Conservation (phyloP, 2,113 vertebrate genomes). For the Holacanthus passer region DNA sequence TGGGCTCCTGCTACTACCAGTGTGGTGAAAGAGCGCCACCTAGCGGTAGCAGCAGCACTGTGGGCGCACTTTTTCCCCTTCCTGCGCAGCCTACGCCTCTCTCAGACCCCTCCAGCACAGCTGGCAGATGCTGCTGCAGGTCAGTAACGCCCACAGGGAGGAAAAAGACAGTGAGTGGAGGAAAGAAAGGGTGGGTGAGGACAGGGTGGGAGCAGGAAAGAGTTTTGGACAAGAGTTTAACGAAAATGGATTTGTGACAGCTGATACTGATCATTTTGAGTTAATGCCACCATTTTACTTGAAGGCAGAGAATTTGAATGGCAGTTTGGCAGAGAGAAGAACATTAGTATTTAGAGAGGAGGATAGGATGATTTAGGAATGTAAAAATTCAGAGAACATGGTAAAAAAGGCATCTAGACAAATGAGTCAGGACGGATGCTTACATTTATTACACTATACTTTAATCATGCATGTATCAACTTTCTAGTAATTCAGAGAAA, state of each 20-base stretch:
- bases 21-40: constrained; percentile 94
- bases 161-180: background rate
- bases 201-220: background rate
- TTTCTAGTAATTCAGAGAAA: background rate
- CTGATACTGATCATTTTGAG: background rate
- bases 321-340: background rate
- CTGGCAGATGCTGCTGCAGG: constrained; percentile 95
- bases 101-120: constrained; percentile 87
- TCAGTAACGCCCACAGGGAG: constrained; percentile 74
- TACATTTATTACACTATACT: background rate
- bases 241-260: background rate
- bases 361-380: background rate
- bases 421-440: background rate
- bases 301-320: background rate
- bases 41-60: constrained; percentile 89
- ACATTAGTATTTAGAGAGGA: background rate
- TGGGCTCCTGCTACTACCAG: constrained; percentile 78
- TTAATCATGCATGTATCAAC: background rate
- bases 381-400: background rate
- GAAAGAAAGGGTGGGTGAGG: background rate
- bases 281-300: constrained; percentile 1
- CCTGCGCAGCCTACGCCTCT: constrained; percentile 91
- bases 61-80: constrained; percentile 96
- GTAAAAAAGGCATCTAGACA: background rate
- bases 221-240: constrained; percentile 3